Conservation (phyloP, 2,113 vertebrate genomes). For the Forbesichthys agassizii region DNA sequence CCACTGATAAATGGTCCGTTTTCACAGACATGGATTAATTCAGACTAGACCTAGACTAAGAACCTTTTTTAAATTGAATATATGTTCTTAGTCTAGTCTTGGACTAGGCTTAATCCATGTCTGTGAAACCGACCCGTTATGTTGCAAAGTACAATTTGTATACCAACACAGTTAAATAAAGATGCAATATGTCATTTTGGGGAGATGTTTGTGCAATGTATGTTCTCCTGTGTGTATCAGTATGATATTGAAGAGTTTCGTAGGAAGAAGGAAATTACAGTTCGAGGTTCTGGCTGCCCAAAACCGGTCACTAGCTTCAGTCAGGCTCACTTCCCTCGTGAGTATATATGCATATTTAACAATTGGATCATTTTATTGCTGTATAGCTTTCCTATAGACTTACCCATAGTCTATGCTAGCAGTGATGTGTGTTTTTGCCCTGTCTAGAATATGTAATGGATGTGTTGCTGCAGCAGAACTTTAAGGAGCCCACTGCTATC, state of each 20-base stretch:
- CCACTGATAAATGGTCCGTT: not conserved
- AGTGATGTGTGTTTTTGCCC: not conserved
- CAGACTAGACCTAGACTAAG: no score
- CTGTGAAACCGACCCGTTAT: no score
- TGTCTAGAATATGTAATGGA: constrained; percentile 89
- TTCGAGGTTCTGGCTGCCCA: constrained; percentile 86
- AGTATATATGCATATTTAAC: constrained; percentile 57
- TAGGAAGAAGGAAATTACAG: constrained; percentile 91
- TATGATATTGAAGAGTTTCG: constrained; percentile 88
- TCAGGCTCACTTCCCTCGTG: constrained; percentile 91
- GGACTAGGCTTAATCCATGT: no score
- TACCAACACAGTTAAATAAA: not conserved
- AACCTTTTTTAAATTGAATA: no score
- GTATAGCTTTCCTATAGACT: not conserved
- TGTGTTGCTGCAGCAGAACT: constrained; percentile 89
- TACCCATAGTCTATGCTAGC: not conserved
- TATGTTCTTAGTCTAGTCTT: no score
- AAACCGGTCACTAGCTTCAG: constrained; percentile 87
- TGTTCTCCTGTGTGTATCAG: constrained; percentile 58
- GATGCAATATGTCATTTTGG: not conserved
- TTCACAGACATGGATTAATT: no score
- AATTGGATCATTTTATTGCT: not conserved
- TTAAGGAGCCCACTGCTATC: constrained; percentile 93
- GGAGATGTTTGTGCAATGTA: not conserved
- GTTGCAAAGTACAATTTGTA: no score